Evolutionary conservation across 1,140 invertebrate genomes (phyloP).

Genomic region (Cyclina sinensis): DNA sequence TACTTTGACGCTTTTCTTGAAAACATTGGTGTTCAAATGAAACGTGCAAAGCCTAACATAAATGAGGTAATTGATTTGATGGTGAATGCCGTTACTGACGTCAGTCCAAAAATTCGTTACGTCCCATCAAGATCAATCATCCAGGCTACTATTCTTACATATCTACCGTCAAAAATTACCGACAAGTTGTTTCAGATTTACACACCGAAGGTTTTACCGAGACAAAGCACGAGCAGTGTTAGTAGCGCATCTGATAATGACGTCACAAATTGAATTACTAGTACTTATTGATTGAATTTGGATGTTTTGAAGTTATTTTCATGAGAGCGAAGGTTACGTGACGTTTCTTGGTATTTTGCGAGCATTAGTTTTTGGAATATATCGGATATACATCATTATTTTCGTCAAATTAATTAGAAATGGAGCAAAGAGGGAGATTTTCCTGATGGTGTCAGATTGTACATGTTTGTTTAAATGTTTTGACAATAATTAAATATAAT

Average conservation of each 20-base stretch:
- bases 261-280: not conserved
- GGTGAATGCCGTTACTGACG: slow-evolving; percentile 79
- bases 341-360: no score
- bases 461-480: no score
- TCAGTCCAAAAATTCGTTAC: slow-evolving; percentile 77
- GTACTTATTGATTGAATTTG: no score
- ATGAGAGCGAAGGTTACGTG: no score
- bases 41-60: slow-evolving; percentile 79
- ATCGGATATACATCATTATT: no score
- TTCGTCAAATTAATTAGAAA: no score
- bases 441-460: no score
- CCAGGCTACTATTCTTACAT: slow-evolving; percentile 74
- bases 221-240: slow-evolving; percentile 39
- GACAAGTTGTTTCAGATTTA: slow-evolving; percentile 77
- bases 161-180: slow-evolving; percentile 87
- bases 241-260: slow-evolving; percentile 57
- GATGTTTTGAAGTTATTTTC: no score
- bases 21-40: slow-evolving; percentile 77
- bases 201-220: slow-evolving; percentile 39
- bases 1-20: slow-evolving; percentile 82
- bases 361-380: no score
- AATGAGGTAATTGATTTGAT: slow-evolving; percentile 82
- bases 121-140: slow-evolving; percentile 78
- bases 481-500: no score
- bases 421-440: no score